Base-by-base conservation (phyloP, 2,797 vertebrate species). In the Mormyrus proboscirostris region DNA sequence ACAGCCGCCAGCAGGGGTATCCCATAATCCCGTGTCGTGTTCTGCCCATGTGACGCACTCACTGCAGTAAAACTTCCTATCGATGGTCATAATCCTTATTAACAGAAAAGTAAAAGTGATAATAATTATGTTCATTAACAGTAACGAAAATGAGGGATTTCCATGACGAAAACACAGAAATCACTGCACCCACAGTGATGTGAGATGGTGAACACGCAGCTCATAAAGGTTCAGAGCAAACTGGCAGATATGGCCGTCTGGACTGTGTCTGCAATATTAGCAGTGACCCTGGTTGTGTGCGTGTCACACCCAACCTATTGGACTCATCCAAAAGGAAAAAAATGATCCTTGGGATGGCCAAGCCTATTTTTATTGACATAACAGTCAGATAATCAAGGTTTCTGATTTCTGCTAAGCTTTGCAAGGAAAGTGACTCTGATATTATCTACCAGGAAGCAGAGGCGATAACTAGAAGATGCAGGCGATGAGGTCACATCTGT, bases 41-140 rank as follows among this genome's bases (percentile, higher is more conserved):
- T 89, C 79, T 86, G 89, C n/a, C n/a, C 41, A 84, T 44, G 84
- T 76, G 47, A 89, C 25, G 38, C 29, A 62, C 88, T 29, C 85
- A 41, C 69, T 62, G 47, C 49, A 59, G 29, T 50, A 25, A 89
- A 57, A 22, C 29, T 73, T 33, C 49, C 8, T 65, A 33, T 9
- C 22, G 14, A 55, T 53, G 38, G 10, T 76, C 49, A 10, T 53
- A 73, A 51, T 51, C 65, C 49, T 51, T 33, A 49, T 50, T 76
- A 88, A 51, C 47, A 50, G 33, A 86, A 33, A 86, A 86, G 49
- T 86, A 16, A 33, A 55, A 88, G 12, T 41, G n/a, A 51, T 86
- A 47, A 89, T 50, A 51, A 85, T 85, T 29, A 4, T 65, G 62
- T 85, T 22, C n/a, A 41, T 6, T 69, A 47, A 44, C 76, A 22